These are phyloP conservation scores for Piliocolobus tephrosceles DNA, from an alignment of 2,113 vertebrate species.

Conservation along the genomic window DNA sequence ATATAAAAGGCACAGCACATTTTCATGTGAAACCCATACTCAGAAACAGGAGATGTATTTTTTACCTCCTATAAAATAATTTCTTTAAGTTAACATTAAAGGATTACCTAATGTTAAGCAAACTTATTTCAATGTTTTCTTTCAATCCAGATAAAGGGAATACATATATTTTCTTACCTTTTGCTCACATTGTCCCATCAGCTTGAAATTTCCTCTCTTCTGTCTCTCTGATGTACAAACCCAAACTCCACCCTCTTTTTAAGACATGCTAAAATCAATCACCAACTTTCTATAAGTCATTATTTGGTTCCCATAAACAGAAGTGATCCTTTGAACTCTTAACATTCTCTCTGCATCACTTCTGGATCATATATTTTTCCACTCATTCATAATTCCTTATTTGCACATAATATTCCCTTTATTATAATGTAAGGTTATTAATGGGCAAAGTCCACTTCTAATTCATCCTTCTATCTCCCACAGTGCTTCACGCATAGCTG, in stretches of 20 bases:
- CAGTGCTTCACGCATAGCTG: fast-evolving
- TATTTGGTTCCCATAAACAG: background rate
- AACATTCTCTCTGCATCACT: background rate
- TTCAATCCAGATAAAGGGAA: background rate
- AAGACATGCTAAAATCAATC: background rate
- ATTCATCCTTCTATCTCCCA: background rate
- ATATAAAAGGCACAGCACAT: background rate
- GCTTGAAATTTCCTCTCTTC: background rate
- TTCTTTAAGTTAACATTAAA: background rate
- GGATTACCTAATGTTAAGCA: background rate
- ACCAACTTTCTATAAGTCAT: background rate
- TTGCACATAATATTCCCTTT: background rate
- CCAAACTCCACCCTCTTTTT: background rate
- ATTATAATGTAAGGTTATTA: background rate
- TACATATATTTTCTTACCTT: background rate
- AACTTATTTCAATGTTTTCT: background rate
- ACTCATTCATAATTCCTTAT: background rate
- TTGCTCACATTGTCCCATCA: background rate
- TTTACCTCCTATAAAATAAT: background rate
- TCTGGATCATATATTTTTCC: background rate
- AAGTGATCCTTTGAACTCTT: background rate
- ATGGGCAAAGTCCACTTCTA: background rate
- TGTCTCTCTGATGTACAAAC: background rate
- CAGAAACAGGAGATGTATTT: background rate
- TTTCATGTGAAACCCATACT: background rate